Base-by-base conservation (phyloP, 2,113 vertebrate species). In the Tretioscincus oriximinensis region DNA sequence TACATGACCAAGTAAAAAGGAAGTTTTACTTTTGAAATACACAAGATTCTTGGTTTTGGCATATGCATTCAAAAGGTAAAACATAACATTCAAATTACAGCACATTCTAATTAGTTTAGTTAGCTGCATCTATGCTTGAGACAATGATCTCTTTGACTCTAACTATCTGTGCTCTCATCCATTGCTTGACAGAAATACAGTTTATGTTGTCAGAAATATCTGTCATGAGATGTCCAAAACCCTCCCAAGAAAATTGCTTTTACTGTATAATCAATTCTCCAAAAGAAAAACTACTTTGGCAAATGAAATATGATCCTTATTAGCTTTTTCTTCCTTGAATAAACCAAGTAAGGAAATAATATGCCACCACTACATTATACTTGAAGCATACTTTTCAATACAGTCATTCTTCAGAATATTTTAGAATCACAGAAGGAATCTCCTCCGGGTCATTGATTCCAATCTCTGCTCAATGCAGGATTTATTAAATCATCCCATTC, bases 221-320 rank as follows among this genome's bases (percentile, higher is more conserved):
- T 82, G 20, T 66, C 85, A 86, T 84, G 83, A 90, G 86, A 84
- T 76, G 87, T 88, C 81, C 85, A 91, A 89, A 76, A 31, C 71
- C 84, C 89, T 91, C 88, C 82, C 82, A 80, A 12, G 76, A 78
- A 87, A 88, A 82, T 84, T 71, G 41, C 68, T 35, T 47, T 73
- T 88, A 79, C 5, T 41, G 35, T 41, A 41, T 31, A 58, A 61
- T 82, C 77, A 73, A 84, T 84, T 88, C 80, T 85, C 31, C 63
- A 81, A 81, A 85, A 20, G n/a, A 64, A 91, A 81, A 89, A 88
- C 73, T 28, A 78, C 9, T 1, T 47, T 1, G 0, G 87, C 54
- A 24, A 83, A 86, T 54, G 66, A 12, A 28, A 82, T n/a, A 73
- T 10, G 78, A 80, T 77, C 70, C 49, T n/a, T 28, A 67, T 31